Base-by-base conservation (phyloP, 2,797 vertebrate genomes). In the Phalloptychus januarius region DNA sequence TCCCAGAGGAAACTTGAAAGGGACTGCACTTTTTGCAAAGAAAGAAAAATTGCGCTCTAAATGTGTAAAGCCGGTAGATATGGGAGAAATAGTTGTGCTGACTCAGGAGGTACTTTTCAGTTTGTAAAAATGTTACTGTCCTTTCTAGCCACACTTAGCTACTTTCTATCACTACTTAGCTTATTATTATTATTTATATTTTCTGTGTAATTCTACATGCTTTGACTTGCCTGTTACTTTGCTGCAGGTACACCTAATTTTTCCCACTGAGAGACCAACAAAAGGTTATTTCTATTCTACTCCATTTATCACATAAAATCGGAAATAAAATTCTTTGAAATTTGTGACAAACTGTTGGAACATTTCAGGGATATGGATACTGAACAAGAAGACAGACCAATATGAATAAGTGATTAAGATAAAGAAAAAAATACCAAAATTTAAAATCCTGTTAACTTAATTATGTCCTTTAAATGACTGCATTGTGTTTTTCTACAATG, bases 401-500 rank as follows among this genome's bases (percentile, higher is more conserved):
- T n/a, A 5, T 40, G 23, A 42, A 15, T 2, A 12, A 65, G 50
- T 58, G 2, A 52, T 31, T 11, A 56, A 44, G 71, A 18, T 6
- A 13, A 80, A 38, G 16, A 3, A 25, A 16, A 0, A 45, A n/a
- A 31, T n/a, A 15, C 0, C 11, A 58, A 2, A 71, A 33, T 75
- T 44, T 54, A 65, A 13, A 71, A 15, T 48, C 18, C 18, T 72
- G 77, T 46, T 75, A 65, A 73, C 72, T 73, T 56, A 65, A 44
- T 74, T 56, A 75, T 69, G 72, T 23, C 78, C n/a, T 79, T 78
- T 40, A 40, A 86, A 73, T 0, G 13, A 71, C 77, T 78, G 3
- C 42, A 11, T 13, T 40, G 8, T 84, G 84, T 83, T 89, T 84
- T 87, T 84, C 86, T 80, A 58, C 52, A 83, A 78, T 91, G 85